Evolutionary conservation across 1,140 invertebrate species (phyloP).

Genomic region (Brachionus asplanchnoidis): DNA sequence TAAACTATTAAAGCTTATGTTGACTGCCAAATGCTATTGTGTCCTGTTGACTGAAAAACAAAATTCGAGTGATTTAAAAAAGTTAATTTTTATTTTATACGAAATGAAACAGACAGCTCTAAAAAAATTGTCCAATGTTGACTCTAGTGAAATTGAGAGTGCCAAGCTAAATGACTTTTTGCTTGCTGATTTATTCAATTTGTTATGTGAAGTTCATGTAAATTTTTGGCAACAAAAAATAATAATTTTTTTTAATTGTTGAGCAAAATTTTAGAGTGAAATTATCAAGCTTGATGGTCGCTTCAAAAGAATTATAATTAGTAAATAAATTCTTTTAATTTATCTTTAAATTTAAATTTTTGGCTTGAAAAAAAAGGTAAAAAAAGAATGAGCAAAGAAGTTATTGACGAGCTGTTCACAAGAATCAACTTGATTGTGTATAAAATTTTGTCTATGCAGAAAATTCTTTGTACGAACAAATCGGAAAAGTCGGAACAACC

Average conservation of each 20-base stretch:
- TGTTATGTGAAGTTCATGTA: constrained; percentile 22
- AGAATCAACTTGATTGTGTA: neutral
- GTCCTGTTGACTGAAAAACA: constrained; percentile 10
- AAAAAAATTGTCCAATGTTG: neutral
- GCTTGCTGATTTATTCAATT: constrained; percentile 12
- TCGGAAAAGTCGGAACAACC: neutral
- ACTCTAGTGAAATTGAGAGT: neutral
- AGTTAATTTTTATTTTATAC: neutral
- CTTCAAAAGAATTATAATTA: neutral
- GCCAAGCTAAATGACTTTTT: constrained; percentile 1
- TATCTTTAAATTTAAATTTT: neutral
- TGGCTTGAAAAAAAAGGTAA: neutral
- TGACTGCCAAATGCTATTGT: constrained; percentile 26
- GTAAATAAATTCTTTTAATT: neutral
- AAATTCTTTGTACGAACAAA: neutral
- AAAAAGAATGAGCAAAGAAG: neutral
- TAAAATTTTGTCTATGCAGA: constrained; percentile 20
- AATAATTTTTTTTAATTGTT: neutral
- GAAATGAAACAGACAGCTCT: neutral
- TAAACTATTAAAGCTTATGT: constrained; percentile 5
- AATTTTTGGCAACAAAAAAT: neutral
- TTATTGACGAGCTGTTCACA: neutral
- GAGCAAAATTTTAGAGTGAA: neutral
- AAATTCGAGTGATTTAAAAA: neutral
- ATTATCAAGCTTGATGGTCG: neutral